A percentile compares a stretch with the other conserved stretches of the same genome.
Conservation (phyloP, 2,797 vertebrate species). For the Macrochelys suwanniensis region DNA sequence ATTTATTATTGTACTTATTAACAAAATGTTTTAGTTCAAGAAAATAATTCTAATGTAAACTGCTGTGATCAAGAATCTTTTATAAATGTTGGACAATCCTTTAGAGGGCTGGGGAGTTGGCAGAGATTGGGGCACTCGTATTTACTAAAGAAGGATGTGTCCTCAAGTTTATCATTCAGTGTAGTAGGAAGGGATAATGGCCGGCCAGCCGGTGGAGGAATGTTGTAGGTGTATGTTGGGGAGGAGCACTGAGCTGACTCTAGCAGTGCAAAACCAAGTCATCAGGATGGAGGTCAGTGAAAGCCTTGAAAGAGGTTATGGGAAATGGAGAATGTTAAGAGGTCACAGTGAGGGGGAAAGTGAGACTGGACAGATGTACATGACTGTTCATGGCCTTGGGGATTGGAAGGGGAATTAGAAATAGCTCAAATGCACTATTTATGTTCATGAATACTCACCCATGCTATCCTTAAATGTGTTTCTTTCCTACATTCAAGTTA, state of each 20-base stretch:
- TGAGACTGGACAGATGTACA: neutral
- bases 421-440: slow-evolving; percentile 29
- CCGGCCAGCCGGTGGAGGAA: neutral
- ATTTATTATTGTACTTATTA: neutral
- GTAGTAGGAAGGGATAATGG: neutral
- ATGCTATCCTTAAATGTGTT: neutral
- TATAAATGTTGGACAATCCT: neutral
- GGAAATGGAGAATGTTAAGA: neutral
- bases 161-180: neutral
- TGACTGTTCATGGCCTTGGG: neutral
- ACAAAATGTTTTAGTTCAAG: neutral
- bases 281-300: neutral
- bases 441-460: slow-evolving; percentile 21
- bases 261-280: neutral
- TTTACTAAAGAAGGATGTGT: neutral
- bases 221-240: neutral
- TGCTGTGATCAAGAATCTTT: neutral
- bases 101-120: neutral
- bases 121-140: neutral
- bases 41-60: neutral
- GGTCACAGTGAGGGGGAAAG: slow-evolving; percentile 31
- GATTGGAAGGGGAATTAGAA: slow-evolving; percentile 29
- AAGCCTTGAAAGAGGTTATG: neutral
- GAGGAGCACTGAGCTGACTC: neutral
- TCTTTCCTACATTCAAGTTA: slow-evolving; percentile 14